phyloP scores from a whole-genome alignment of 2,113 vertebrate genomes.

The Anhinga anhinga region DNA sequence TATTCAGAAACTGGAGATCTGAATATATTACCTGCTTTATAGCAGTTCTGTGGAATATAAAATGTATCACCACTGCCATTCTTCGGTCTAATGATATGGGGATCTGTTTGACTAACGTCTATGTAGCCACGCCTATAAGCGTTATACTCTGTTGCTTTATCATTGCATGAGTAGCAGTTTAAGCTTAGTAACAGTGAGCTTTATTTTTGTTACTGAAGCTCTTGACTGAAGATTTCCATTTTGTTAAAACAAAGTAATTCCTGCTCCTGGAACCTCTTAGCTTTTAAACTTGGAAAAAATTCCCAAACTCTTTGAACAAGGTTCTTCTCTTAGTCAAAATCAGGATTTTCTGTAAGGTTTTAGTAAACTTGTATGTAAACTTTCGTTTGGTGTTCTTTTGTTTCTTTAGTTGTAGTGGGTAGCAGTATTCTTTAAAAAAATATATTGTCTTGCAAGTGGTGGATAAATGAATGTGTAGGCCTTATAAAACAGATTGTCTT shows the following conservation, averaged over 20 bases:
- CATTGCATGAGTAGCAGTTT: not conserved
- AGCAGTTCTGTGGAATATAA: not conserved
- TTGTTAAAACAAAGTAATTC: not conserved
- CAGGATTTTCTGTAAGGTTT: not conserved
- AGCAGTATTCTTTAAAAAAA: not conserved
- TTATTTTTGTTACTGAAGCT: not conserved
- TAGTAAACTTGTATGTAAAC: not conserved
- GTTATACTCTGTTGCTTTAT: not conserved
- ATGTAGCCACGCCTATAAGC: not conserved
- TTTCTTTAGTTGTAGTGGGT: not conserved
- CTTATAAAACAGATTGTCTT: not conserved
- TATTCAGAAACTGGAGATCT: not conserved
- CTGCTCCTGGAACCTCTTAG: not conserved
- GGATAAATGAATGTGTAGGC: not conserved
- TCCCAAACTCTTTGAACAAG: not conserved
- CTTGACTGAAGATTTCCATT: not conserved
- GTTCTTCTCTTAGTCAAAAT: not conserved
- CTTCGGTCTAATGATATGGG: not conserved
- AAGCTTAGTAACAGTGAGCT: not conserved
- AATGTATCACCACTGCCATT: not conserved
- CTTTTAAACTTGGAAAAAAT: not conserved
- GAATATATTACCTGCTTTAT: not conserved
- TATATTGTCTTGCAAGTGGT: not conserved
- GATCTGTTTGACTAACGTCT: not conserved
- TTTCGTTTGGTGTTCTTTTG: not conserved